phyloP scores from a whole-genome alignment of 23 tunicate species.

The Styela clava region DNA sequence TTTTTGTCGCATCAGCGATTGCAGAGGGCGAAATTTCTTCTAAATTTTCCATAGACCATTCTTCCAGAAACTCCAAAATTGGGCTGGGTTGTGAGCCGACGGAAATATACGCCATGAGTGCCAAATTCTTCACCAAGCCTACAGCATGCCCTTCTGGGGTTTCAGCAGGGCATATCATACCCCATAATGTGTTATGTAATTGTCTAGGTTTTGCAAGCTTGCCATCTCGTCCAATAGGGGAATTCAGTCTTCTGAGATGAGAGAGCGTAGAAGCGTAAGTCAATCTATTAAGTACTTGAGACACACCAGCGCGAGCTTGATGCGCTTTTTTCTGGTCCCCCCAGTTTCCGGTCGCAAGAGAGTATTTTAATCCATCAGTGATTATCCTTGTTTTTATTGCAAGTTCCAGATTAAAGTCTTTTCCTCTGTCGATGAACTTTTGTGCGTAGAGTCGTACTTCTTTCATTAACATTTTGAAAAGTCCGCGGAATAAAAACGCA shows the following conservation, averaged over 20 bases:
- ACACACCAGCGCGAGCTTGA: constrained; percentile 98
- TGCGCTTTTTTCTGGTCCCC: constrained; percentile 99
- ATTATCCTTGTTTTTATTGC: constrained; percentile 91
- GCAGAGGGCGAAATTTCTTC: constrained; percentile 98
- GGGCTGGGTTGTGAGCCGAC: constrained; percentile 99
- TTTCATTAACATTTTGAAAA: constrained; percentile 90
- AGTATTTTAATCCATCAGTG: constrained; percentile 97
- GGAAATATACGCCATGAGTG: constrained; percentile 99
- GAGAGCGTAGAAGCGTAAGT: constrained; percentile 99
- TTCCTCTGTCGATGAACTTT: constrained; percentile 95
- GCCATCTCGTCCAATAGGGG: constrained; percentile 98
- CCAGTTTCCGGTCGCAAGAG: constrained; percentile 99
- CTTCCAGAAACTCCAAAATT: constrained; percentile 95
- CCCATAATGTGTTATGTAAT: constrained; percentile 95
- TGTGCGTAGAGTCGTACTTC: constrained; percentile 98
- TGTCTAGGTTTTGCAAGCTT: constrained; percentile 99
- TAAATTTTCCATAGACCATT: constrained; percentile 99
- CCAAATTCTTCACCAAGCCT: constrained; percentile 95
- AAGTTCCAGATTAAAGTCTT: constrained; percentile 86
- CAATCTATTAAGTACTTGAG: constrained; percentile 92
- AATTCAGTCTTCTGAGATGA: constrained; percentile 92
- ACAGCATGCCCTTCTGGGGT: constrained; percentile 99
- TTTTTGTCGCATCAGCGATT: constrained; percentile 93
- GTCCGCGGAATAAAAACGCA: constrained; percentile 94
- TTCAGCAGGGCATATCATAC: constrained; percentile 99